Evolutionary conservation across 2,888 invertebrate species (phyloP), one percentile per base, ranked within the genome.

Genomic region (Drosophila buzzatii): DNA sequence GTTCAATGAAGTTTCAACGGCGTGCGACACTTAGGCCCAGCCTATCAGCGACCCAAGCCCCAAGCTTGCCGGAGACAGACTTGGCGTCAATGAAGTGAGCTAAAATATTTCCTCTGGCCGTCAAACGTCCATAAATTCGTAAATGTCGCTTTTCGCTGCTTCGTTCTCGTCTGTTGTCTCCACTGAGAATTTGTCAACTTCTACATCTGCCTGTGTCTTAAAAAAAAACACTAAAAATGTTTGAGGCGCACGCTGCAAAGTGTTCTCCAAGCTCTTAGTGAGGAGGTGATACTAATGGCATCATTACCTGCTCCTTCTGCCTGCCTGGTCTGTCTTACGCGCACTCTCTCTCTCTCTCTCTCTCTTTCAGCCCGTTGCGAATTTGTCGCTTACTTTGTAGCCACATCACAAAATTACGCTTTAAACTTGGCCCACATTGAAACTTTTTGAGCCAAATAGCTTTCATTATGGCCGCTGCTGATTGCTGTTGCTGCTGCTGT

Each of bases 251-350:
- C 63, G 59, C 18, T 65, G 42, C 60, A 64, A 55, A 55, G 55
- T 55, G 55, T 41, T 55, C 55, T 41, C 31, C 57, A 20, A 33
- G 70, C 56, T 63, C 60, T 78, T 75, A 44, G 78, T 31, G 86
- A 81, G 84, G 81, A 82, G 82, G 82, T 85, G 85, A 72, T 75
- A 82, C 86, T 85, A 85, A 85, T 86, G 82, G 85, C 79, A 76
- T 73, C 85, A 85, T 86, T 86, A 82, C 81, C 79, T 81, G 77
- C 58, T 63, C 69, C 71, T 56, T 5, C 55, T 39, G 41, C 7
- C 55, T 55, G 33, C 4, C 9, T 6, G 2, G 5, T 35, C 41
- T 10, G 31, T 9, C 37, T 7, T 16, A 1, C 14, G 1, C n/a
- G 2, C 14, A 1, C 18, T 16, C 9, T 4, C 27, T 16, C 39